Conservation (phyloP, 2,113 vertebrate species). For the Crotalus viridis region DNA sequence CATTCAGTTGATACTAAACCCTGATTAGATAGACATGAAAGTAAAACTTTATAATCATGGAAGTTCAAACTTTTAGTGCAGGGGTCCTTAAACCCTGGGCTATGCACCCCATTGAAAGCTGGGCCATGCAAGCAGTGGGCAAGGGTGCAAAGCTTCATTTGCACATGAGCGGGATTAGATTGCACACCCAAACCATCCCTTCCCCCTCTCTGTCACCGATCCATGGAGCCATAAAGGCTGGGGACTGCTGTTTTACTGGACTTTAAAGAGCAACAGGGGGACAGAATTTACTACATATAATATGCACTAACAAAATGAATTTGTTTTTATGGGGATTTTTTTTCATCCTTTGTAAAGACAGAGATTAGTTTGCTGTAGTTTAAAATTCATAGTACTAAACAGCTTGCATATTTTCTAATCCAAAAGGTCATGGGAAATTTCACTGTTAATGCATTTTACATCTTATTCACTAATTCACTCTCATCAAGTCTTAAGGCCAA, state of each 20-base stretch:
- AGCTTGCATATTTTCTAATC: background rate
- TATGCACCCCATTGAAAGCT: accelerated
- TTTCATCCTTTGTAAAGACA: background rate
- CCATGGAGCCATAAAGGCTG: background rate
- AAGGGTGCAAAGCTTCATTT: background rate
- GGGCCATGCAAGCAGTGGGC: background rate
- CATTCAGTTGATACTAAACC: background rate
- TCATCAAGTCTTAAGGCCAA: background rate
- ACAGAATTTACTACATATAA: background rate
- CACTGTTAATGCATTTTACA: background rate
- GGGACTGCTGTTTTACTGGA: background rate
- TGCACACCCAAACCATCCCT: background rate
- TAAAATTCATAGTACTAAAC: background rate
- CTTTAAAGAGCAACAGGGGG: background rate
- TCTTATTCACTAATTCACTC: background rate
- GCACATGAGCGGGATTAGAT: background rate
- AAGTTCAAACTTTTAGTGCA: background rate
- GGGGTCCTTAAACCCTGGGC: background rate
- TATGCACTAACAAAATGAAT: background rate
- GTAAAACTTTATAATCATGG: background rate
- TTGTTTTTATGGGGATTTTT: background rate
- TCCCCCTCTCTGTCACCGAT: background rate
- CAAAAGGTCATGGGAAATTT: background rate
- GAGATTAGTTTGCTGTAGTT: background rate
- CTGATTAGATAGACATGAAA: background rate